A percentile compares a stretch with the other conserved stretches of the same genome.
Conservation (phyloP, 1,140 invertebrate genomes). For the Asobara japonica region DNA sequence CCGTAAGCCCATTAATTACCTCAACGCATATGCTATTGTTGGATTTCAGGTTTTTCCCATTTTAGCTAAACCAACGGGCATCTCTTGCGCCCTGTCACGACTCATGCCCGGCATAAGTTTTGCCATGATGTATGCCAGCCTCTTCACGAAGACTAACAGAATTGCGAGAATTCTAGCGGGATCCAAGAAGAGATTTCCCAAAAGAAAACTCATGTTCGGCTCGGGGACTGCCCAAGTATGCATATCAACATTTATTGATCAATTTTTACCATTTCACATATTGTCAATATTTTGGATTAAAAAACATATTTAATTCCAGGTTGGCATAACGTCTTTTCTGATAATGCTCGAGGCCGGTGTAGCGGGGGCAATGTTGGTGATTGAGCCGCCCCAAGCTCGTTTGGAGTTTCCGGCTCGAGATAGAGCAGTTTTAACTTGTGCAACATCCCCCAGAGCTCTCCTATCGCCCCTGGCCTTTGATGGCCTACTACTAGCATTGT, state of each 20-base stretch:
- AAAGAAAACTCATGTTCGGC: slow-evolving; percentile 78
- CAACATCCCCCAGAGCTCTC: slow-evolving; percentile 75
- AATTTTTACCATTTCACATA: no score
- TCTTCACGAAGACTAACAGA: slow-evolving; percentile 87
- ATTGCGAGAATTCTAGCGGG: slow-evolving; percentile 86
- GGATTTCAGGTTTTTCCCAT: slow-evolving; percentile 72
- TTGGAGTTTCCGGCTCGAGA: slow-evolving; percentile 70
- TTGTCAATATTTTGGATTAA: no score
- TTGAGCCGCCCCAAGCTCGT: slow-evolving; percentile 74
- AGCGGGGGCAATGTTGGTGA: slow-evolving; percentile 74
- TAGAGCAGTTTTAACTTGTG: slow-evolving; percentile 75
- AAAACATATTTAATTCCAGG: slow-evolving; percentile 61
- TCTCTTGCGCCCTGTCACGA: slow-evolving; percentile 76
- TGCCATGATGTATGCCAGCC: slow-evolving; percentile 83
- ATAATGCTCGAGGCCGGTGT: slow-evolving; percentile 78
- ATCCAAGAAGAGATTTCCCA: slow-evolving; percentile 83
- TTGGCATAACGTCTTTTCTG: slow-evolving; percentile 74
- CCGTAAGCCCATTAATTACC: slow-evolving; percentile 43
- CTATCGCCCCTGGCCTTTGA: slow-evolving; percentile 83
- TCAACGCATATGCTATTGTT: neutral
- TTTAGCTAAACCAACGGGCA: slow-evolving; percentile 74
- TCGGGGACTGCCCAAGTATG: slow-evolving; percentile 66
- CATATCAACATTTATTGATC: no score
- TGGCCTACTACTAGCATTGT: slow-evolving; percentile 80
- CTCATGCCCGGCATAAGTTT: slow-evolving; percentile 82